phyloP scores from a whole-genome alignment of 2,888 invertebrate species.

The Glyphotaelius pellucidus region DNA sequence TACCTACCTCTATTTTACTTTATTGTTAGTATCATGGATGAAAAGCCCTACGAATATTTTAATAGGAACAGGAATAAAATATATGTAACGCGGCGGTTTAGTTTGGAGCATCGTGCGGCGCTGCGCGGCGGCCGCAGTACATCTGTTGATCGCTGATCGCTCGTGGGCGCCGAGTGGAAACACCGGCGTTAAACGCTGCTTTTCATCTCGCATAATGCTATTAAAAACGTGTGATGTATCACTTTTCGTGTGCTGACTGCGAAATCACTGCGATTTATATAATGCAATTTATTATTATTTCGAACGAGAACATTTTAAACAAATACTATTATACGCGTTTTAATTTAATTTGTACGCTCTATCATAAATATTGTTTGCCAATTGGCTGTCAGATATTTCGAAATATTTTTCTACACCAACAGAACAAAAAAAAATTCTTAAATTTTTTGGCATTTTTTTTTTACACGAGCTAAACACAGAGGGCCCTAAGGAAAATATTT shows the following conservation, averaged over 20 bases:
- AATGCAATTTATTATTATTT: background rate
- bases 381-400: too few relatives aligned
- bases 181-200: constrained; percentile 22
- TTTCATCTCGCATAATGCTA: constrained; percentile 20
- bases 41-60: too few relatives aligned
- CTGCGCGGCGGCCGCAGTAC: background rate
- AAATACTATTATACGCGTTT: background rate
- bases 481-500: too few relatives aligned
- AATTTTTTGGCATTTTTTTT: background rate
- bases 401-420: too few relatives aligned
- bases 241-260: background rate
- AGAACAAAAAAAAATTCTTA: background rate
- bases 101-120: background rate
- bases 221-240: background rate
- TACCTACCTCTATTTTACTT: too few relatives aligned
- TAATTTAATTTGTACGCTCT: too few relatives aligned
- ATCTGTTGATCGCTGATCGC: background rate
- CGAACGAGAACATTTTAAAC: background rate
- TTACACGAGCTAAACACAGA: too few relatives aligned
- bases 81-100: background rate
- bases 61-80: too few relatives aligned
- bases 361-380: too few relatives aligned
- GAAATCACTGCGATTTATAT: background rate
- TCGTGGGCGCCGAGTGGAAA: constrained; percentile 17
- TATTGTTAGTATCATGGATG: too few relatives aligned